Conservation (phyloP, 2,888 invertebrate genomes). For the Tetragonisca angustula region DNA sequence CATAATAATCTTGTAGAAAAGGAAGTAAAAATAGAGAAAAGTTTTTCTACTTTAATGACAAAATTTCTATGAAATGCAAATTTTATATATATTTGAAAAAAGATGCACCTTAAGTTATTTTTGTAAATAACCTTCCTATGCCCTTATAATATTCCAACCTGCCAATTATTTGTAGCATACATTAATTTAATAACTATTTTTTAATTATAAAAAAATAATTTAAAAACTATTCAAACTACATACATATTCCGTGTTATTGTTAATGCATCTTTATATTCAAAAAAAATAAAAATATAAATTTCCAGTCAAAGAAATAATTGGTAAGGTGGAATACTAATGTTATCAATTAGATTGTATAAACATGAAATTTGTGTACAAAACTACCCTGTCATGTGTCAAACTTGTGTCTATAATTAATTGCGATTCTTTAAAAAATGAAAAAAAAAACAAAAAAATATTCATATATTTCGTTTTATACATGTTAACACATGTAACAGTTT, state of each 20-base stretch:
- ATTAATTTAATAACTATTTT: conserved; percentile 9
- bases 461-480: conserved; percentile 35
- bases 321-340: conserved; percentile 59
- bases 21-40: conserved; percentile 39
- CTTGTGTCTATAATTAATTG: conserved; percentile 42
- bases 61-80: conserved; percentile 66
- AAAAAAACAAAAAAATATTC: conserved; percentile 9
- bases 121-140: conserved; percentile 66
- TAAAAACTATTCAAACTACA: not conserved
- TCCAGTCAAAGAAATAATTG: conserved; percentile 47
- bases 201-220: conserved; percentile 10
- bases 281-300: not conserved
- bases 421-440: conserved; percentile 21
- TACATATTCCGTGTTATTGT: not conserved
- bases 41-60: conserved; percentile 64
- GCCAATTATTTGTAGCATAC: conserved; percentile 50
- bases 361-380: conserved; percentile 57
- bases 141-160: conserved; percentile 57
- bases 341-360: conserved; percentile 54
- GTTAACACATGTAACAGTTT: conserved; percentile 34
- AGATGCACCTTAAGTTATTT: conserved; percentile 64
- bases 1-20: conserved; percentile 52
- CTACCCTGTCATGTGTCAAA: conserved; percentile 46
- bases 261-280: not conserved
- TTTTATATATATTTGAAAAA: conserved; percentile 53